phyloP scores from a whole-genome alignment of 2,888 invertebrate genomes.

The Gasteruption jaculator region DNA sequence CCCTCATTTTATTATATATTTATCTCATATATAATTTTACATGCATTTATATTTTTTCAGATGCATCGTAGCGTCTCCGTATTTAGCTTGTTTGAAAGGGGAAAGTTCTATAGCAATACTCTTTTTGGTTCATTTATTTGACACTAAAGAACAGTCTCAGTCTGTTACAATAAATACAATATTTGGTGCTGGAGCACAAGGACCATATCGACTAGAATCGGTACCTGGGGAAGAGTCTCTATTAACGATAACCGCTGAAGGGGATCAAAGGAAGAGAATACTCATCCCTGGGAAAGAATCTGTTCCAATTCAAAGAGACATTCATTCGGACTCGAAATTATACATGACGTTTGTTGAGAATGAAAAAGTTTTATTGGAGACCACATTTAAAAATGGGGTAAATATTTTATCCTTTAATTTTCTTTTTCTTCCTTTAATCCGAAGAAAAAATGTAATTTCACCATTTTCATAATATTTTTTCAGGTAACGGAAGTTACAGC shows the following conservation, averaged over 20 bases:
- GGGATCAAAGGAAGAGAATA: conserved; percentile 46
- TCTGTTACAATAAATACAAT: conserved; percentile 43
- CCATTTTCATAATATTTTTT: conserved; percentile 6
- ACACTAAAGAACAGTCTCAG: conserved; percentile 35
- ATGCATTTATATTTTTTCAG: conserved; percentile 48
- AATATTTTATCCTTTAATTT: conserved; percentile 16
- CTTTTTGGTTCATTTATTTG: conserved; percentile 60
- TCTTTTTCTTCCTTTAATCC: background rate
- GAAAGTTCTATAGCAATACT: conserved; percentile 55
- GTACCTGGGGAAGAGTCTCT: conserved; percentile 40
- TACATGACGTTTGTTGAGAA: conserved; percentile 44
- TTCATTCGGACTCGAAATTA: conserved; percentile 42
- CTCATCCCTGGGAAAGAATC: conserved; percentile 45
- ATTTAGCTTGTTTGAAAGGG: conserved; percentile 63
- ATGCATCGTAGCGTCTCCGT: conserved; percentile 62
- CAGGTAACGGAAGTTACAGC: conserved; percentile 43
- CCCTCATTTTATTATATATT: conserved; percentile 7
- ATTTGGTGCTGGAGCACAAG: conserved; percentile 43
- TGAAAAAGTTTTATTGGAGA: conserved; percentile 48
- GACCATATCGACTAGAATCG: conserved; percentile 39
- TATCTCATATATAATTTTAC: conserved; percentile 13
- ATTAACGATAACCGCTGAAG: conserved; percentile 39
- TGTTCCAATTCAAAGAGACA: conserved; percentile 46
- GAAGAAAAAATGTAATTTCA: background rate
- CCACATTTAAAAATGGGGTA: conserved; percentile 50